These are phyloP conservation scores for Anoplopoma fimbria DNA, from an alignment of 2,113 vertebrate species.

Conservation along the genomic window DNA sequence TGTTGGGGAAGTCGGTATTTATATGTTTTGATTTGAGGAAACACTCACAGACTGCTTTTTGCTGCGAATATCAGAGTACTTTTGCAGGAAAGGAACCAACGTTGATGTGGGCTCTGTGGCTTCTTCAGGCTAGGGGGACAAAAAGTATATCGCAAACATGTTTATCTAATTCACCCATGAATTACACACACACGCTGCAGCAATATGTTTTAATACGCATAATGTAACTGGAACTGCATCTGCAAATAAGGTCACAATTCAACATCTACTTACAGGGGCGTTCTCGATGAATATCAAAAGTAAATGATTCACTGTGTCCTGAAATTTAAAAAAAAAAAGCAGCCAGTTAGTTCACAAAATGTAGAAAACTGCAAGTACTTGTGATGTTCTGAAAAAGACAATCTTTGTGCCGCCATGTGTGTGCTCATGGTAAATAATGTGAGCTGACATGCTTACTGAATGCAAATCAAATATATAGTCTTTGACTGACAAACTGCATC, in stretches of 20 bases:
- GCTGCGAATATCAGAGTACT: constrained; percentile 92
- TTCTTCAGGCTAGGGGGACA: constrained; percentile 88
- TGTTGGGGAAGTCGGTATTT: not conserved
- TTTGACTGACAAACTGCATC: constrained; percentile 5
- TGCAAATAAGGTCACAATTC: not conserved
- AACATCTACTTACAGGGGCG: constrained; percentile 89
- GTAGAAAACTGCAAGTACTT: not conserved
- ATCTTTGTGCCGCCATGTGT: not conserved
- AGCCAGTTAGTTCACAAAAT: constrained; percentile 18
- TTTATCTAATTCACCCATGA: not conserved
- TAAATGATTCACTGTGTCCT: constrained; percentile 97
- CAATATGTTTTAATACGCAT: constrained; percentile 4
- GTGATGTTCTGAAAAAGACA: not conserved
- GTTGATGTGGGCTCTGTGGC: constrained; percentile 90
- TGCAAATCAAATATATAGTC: not conserved
- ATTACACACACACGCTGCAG: not conserved
- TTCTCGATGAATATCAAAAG: constrained; percentile 95
- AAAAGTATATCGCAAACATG: not conserved
- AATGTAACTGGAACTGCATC: not conserved
- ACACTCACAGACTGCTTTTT: constrained; percentile 92
- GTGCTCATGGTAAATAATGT: constrained; percentile 1
- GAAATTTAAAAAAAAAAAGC: constrained; percentile 58
- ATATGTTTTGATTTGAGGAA: not conserved
- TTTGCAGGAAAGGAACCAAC: constrained; percentile 94
- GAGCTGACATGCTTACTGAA: not conserved